phyloP scores from a whole-genome alignment of 1,140 invertebrate genomes.

The Asbolus verrucosus region DNA sequence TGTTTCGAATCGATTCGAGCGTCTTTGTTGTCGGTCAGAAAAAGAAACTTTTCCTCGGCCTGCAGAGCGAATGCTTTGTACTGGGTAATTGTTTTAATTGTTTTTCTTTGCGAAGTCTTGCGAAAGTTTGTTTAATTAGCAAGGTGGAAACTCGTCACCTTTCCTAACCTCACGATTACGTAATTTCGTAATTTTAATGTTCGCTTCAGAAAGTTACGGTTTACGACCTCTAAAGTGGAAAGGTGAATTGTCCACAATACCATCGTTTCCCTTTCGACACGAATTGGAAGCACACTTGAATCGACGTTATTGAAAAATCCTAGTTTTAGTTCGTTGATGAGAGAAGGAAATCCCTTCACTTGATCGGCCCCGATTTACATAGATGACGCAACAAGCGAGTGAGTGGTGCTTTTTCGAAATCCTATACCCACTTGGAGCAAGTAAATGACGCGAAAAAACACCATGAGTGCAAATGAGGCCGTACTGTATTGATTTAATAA shows the following conservation, averaged over 20 bases:
- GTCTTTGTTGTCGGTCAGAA: conserved; percentile 33
- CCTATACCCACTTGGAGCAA: neutral
- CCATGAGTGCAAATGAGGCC: neutral
- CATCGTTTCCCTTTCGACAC: neutral
- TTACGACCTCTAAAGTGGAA: conserved; percentile 9
- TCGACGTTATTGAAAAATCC: too few species aligned
- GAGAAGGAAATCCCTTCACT: too few species aligned
- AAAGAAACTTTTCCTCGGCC: conserved; percentile 37
- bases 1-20: conserved; percentile 29
- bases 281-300: conserved; percentile 2
- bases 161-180: conserved; percentile 36
- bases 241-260: conserved; percentile 9
- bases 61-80: conserved; percentile 8
- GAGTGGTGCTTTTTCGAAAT: neutral
- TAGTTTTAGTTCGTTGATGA: too few species aligned
- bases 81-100: conserved; percentile 38
- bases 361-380: too few species aligned
- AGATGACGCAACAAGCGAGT: neutral
- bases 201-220: conserved; percentile 23
- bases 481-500: conserved; percentile 32
- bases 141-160: conserved; percentile 36
- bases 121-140: conserved; percentile 44
- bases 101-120: conserved; percentile 28
- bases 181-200: conserved; percentile 37
- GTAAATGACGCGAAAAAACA: conserved; percentile 16